A percentile compares a stretch with the other conserved stretches of the same genome.
These are phyloP conservation scores for Drosophila bipectinata DNA, from an alignment of 1,140 invertebrate genomes.

Conservation along the genomic window DNA sequence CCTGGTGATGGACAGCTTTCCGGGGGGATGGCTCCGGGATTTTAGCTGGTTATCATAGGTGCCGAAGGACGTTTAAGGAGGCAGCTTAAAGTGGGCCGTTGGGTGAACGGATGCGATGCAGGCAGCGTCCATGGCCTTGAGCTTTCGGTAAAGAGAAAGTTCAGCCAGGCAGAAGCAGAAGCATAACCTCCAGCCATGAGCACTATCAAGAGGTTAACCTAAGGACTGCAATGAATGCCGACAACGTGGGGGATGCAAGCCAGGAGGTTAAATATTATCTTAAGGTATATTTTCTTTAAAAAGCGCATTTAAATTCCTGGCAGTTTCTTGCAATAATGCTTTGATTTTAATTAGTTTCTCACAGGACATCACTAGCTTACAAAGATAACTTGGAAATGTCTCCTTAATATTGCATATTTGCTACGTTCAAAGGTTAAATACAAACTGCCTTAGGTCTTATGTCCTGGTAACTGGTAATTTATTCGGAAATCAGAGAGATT, in stretches of 20 bases:
- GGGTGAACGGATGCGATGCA: not conserved
- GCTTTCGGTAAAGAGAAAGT: constrained; percentile 1
- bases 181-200: not conserved
- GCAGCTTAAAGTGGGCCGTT: not conserved
- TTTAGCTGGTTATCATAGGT: constrained; percentile 23
- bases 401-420: too few relatives aligned
- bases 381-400: not conserved
- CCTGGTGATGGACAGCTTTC: constrained; percentile 29
- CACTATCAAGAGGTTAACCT: constrained; percentile 1
- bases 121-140: constrained; percentile 7
- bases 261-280: not conserved
- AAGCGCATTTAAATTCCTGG: not conserved
- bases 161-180: constrained; percentile 3
- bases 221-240: not conserved
- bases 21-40: constrained; percentile 4
- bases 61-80: constrained; percentile 10
- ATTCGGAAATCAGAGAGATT: constrained; percentile 15
- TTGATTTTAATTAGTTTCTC: not conserved
- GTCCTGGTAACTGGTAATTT: not conserved
- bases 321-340: not conserved
- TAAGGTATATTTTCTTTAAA: too few relatives aligned
- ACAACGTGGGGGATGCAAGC: not conserved
- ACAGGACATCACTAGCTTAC: not conserved
- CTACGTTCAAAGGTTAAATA: not conserved
- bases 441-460: not conserved